phyloP scores from a whole-genome alignment of 1,140 invertebrate species.

The Rhyacophila brunnea region DNA sequence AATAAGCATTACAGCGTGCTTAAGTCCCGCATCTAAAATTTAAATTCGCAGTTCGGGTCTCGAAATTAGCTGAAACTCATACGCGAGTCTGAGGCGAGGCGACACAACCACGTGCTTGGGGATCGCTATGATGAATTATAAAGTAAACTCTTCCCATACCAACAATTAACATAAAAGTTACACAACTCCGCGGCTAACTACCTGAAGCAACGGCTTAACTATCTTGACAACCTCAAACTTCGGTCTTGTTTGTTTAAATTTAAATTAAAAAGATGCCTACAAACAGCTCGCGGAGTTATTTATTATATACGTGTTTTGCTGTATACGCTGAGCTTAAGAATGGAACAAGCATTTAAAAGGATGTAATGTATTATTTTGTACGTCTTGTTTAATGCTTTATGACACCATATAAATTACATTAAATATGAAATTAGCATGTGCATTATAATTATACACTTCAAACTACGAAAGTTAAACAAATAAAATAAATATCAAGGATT shows the following conservation, averaged over 20 bases:
- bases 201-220: conserved; percentile 26
- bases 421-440: too few relatives aligned
- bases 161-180: conserved; percentile 36
- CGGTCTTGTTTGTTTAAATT: conserved; percentile 1
- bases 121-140: conserved; percentile 32
- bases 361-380: too few relatives aligned
- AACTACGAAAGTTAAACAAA: too few relatives aligned
- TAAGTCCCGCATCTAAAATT: conserved; percentile 20
- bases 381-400: too few relatives aligned
- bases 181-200: conserved; percentile 18
- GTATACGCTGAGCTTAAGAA: background rate
- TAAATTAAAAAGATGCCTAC: background rate
- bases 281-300: background rate
- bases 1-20: conserved; percentile 4
- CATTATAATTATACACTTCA: too few relatives aligned
- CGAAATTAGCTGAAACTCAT: conserved; percentile 25
- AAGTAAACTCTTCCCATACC: conserved; percentile 21
- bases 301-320: background rate
- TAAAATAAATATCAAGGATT: too few relatives aligned
- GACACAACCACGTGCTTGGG: conserved; percentile 25
- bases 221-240: conserved; percentile 19
- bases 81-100: background rate
- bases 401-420: too few relatives aligned
- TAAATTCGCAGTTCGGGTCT: conserved; percentile 22
- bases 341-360: too few relatives aligned